Percentiles rank a stretch among this genome's conserved stretches.
Evolutionary conservation across 2,113 vertebrate genomes (phyloP).

Genomic region (Tragelaphus scriptus): DNA sequence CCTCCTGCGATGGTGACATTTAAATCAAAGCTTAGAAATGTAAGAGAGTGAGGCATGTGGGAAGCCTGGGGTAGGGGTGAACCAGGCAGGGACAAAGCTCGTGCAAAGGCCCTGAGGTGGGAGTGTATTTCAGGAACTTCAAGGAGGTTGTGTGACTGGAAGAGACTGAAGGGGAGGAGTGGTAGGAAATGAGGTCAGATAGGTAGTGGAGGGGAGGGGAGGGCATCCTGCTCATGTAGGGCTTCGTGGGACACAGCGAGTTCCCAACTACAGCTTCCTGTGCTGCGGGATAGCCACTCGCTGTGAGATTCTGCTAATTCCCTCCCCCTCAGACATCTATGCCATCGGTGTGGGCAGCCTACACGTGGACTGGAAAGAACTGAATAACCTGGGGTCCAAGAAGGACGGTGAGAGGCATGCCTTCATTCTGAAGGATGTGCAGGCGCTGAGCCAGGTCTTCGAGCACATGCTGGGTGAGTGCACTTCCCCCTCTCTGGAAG

Average conservation of each 20-base stretch:
- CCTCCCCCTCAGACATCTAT: constrained; percentile 81
- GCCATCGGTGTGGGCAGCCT: constrained; percentile 84
- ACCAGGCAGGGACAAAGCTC: not conserved
- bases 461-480: constrained; percentile 86
- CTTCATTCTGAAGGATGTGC: constrained; percentile 76
- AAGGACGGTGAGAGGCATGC: constrained; percentile 82
- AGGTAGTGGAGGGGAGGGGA: not conserved
- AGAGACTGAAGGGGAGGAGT: not conserved
- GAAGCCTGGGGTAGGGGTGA: not conserved
- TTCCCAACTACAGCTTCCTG: not conserved
- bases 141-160: not conserved
- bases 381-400: constrained; percentile 82
- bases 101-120: not conserved
- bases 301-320: not conserved
- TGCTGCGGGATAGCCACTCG: not conserved
- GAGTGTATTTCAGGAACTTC: not conserved
- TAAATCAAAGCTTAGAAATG: not conserved
- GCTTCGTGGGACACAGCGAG: not conserved
- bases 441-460: constrained; percentile 78
- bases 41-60: not conserved
- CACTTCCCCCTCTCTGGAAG: fast-evolving
- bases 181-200: not conserved
- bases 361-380: constrained; percentile 77
- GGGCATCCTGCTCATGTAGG: not conserved
- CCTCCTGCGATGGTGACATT: not conserved